Evolutionary conservation across 2,888 invertebrate species (phyloP).

Genomic region (Taphrorychus bicolor): DNA sequence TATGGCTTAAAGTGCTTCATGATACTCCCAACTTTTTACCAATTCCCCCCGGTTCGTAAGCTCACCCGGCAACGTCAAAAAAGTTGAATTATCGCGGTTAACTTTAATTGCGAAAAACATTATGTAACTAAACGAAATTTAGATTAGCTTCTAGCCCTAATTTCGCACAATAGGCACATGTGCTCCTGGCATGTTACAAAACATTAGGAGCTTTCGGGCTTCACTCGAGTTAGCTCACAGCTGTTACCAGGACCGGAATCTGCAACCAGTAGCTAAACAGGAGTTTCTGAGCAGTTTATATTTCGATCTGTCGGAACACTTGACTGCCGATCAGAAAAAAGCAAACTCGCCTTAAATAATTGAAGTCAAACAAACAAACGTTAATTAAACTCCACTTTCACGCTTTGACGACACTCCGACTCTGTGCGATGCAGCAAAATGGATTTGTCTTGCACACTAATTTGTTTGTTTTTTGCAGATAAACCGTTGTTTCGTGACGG

Average conservation of each 20-base stretch:
- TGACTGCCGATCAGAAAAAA: too few relatives aligned
- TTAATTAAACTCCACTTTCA: conserved; percentile 8
- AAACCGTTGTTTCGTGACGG: conserved; percentile 27
- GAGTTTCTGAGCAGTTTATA: neutral
- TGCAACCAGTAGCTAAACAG: neutral
- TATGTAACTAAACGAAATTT: neutral
- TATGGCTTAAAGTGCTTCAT: conserved; percentile 29
- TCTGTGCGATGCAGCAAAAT: conserved; percentile 22
- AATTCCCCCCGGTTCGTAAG: neutral
- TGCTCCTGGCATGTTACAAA: conserved; percentile 6
- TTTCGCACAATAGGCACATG: conserved; percentile 9
- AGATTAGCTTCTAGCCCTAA: neutral
- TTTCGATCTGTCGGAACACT: too few relatives aligned
- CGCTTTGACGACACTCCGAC: conserved; percentile 9
- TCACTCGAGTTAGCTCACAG: conserved; percentile 4
- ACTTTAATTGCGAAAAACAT: neutral
- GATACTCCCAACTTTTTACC: conserved; percentile 9
- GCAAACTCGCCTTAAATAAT: neutral
- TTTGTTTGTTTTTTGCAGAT: conserved; percentile 27
- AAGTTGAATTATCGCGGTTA: neutral
- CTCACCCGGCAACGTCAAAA: neutral
- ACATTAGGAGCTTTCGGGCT: neutral
- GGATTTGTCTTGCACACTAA: conserved; percentile 28
- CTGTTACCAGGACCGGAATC: conserved; percentile 10
- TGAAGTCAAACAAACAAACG: neutral